phyloP scores from a whole-genome alignment of 1,140 invertebrate genomes.

The Amphibalanus amphitrite region DNA sequence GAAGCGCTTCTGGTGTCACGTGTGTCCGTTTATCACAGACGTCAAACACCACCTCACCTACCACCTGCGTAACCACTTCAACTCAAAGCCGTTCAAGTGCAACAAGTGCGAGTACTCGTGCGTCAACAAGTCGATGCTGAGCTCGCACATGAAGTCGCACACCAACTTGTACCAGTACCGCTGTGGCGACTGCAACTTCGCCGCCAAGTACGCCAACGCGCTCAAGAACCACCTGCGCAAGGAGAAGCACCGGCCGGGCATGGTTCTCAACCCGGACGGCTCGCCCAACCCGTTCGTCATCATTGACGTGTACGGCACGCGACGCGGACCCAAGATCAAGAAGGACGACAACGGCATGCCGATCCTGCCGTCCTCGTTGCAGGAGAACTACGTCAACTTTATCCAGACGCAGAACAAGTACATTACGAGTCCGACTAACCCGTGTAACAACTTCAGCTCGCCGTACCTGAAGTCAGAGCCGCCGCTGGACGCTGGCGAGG shows the following conservation, averaged over 20 bases:
- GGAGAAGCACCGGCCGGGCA: constrained; percentile 66
- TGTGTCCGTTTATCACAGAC: constrained; percentile 94
- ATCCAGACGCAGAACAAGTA: constrained; percentile 1
- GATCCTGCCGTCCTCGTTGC: constrained; percentile 15
- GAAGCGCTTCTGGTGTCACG: constrained; percentile 72
- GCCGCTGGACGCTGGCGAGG: neutral
- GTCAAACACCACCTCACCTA: constrained; percentile 98
- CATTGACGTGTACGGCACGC: constrained; percentile 75
- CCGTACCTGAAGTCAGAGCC: neutral
- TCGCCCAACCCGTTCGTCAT: constrained; percentile 66
- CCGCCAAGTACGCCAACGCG: constrained; percentile 95
- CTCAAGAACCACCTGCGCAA: constrained; percentile 89
- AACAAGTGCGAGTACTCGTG: constrained; percentile 77
- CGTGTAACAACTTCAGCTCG: neutral
- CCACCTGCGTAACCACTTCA: constrained; percentile 85
- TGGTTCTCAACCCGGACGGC: constrained; percentile 71
- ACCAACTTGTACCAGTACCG: constrained; percentile 92
- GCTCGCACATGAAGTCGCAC: constrained; percentile 95
- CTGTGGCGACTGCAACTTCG: constrained; percentile 88
- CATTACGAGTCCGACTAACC: neutral
- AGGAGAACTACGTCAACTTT: constrained; percentile 4
- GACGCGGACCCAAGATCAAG: constrained; percentile 56
- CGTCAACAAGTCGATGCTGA: constrained; percentile 99
- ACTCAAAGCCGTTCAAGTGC: constrained; percentile 94
- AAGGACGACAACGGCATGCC: constrained; percentile 21